Base-by-base conservation (phyloP, 2,797 vertebrate species). In the Distichodus sexfasciatus region DNA sequence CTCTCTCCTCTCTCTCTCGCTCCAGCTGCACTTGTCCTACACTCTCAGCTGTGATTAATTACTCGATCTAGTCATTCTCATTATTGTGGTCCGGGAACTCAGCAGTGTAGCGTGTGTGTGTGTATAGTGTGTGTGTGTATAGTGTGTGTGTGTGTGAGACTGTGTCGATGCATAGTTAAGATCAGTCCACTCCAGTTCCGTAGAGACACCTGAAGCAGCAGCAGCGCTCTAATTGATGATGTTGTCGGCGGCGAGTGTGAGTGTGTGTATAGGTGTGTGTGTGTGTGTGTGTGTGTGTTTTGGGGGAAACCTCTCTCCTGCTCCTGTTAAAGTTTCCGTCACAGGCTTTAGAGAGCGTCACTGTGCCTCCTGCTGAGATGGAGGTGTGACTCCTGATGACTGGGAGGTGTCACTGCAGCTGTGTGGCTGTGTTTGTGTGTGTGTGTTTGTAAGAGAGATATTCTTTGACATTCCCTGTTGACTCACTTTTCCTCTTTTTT, bases 141-240 rank as follows among this genome's bases (percentile, higher is more conserved):
- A n/a, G n/a, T n/a, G n/a, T n/a, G n/a, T n/a, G n/a, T n/a, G n/a
- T n/a, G n/a, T n/a, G n/a, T n/a, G n/a, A n/a, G n/a, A n/a, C n/a
- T n/a, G n/a, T n/a, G n/a, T n/a, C n/a, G n/a, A n/a, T n/a, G n/a
- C n/a, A n/a, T n/a, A 28, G 55, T 35, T 48, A n/a, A 23, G 23
- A 54, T 40, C 41, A 1, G 10, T 35, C 36, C 35, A 41, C 44
- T 66, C 38, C 57, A 4, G 43, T 54, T 71, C 76, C 63, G 6
- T 6, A 11, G 58, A 62, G 72, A 68, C 59, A 44, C 24, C 15
- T 5, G 46, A 33, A 15, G 26, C 40, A 21, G 38, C 12, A 2
- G 51, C 44, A 41, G 28, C 17, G 36, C 58, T 54, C 44, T 74
- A 76, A 79, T 79, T 79, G 63, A 76, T 78, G 71, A 44, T 65